phyloP scores from a whole-genome alignment of 2,888 invertebrate genomes.

The Acleris laterana region DNA sequence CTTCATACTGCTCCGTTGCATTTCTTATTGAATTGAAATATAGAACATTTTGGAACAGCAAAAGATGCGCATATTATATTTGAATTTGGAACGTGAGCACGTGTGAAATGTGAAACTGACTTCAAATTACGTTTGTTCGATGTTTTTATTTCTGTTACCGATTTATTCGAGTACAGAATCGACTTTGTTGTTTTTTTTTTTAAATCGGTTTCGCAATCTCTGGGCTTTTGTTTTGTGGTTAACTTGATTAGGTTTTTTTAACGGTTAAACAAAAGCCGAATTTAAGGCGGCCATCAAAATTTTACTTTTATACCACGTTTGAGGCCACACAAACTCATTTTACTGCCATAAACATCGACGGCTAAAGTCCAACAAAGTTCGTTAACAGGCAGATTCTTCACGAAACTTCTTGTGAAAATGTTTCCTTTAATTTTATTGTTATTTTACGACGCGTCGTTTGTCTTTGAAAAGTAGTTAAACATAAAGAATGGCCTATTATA shows the following conservation, averaged over 20 bases:
- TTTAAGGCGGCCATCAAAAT: conserved; percentile 47
- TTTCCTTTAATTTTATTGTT: conserved; percentile 34
- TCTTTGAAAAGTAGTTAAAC: conserved; percentile 30
- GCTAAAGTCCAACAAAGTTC: conserved; percentile 24
- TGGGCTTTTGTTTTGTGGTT: not conserved
- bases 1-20: conserved; percentile 2
- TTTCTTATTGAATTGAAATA: not conserved
- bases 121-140: not conserved
- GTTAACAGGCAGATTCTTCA: not conserved
- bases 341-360: conserved; percentile 48
- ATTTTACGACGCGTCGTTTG: conserved; percentile 32
- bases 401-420: conserved; percentile 16
- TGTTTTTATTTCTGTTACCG: not conserved
- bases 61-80: conserved; percentile 1
- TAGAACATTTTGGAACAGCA: not conserved
- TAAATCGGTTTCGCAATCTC: too few species aligned
- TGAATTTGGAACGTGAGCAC: not conserved
- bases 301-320: conserved; percentile 44
- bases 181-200: not conserved
- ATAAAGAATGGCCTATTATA: conserved; percentile 17
- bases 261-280: conserved; percentile 44
- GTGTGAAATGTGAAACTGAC: conserved; percentile 2
- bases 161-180: not conserved
- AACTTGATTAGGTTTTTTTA: conserved; percentile 34
- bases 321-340: conserved; percentile 48